Base-by-base conservation (phyloP, 2,888 invertebrate species). In the Patella ulyssiponensis region DNA sequence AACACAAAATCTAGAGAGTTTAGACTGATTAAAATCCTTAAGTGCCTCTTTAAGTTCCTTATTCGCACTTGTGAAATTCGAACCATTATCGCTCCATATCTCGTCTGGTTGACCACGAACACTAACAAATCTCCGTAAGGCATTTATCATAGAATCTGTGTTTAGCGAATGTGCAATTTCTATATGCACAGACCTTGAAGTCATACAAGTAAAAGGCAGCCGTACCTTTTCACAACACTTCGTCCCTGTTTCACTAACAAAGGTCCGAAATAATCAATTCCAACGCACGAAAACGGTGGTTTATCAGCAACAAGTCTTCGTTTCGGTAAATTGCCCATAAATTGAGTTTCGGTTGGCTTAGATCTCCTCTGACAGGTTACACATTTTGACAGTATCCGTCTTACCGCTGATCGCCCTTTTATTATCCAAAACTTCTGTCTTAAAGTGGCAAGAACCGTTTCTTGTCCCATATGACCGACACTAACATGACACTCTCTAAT, bases 201-300 rank as follows among this genome's bases (percentile, higher is more conserved):
- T 33, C 52, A 82, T 51, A 69, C 81, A 83, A 12, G 83, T 79
- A 54, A 82, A 23, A 82, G 20, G 58, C 79, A 79, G 3, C 79
- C 82, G 27, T 80, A 80, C 52, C 77, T 74, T 54, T 83, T 81
- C 5, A 78, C 71, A 52, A 51, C 17, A 17, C 64, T 52, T 3
- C 77, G 69, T 27, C 77, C 77, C 17, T 53, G 54, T 54, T 81
- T 80, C 11, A 82, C 77, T 44, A 27, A 69, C 23, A 82, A 64
- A 1, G 82, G 83, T 14, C 82, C 82, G 58, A 83, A 83, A 64
- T 71, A 80, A 56, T 81, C 83, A 12, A 81, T 71, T n/a, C 79
- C 83, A 9, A 80, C 73, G 64, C 72, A 76, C 1, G 81, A 81
- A 54, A 83, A 83, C 12, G 80, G 80, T 14, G 81, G 79, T 75